Conservation (phyloP, 1,140 invertebrate genomes). For the Rhagoletis pomonella region DNA sequence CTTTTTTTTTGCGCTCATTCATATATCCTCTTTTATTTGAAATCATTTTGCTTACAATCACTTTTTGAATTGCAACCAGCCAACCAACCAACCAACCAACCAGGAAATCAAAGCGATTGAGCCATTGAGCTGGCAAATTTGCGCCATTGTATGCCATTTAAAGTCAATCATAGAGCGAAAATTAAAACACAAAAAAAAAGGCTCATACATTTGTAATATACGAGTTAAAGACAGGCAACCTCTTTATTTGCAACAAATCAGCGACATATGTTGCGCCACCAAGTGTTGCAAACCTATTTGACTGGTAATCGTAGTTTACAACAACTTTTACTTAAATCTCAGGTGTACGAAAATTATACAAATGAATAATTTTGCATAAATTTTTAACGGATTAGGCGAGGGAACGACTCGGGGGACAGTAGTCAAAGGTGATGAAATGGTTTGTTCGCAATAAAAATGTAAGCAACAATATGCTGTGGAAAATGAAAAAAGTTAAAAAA, state of each 20-base stretch:
- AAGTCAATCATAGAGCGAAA: conserved; percentile 28
- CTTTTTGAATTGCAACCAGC: conserved; percentile 18
- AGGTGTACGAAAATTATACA: background rate
- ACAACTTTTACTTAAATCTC: conserved; percentile 8
- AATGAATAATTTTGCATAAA: conserved; percentile 45
- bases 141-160: conserved; percentile 45
- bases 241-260: conserved; percentile 40
- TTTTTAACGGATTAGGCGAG: background rate
- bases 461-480: too few species aligned
- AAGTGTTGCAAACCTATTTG: conserved; percentile 1
- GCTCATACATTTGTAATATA: background rate
- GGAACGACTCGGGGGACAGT: background rate
- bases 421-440: background rate
- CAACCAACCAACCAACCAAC: background rate
- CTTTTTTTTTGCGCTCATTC: too few species aligned
- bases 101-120: conserved; percentile 30
- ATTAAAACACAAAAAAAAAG: background rate
- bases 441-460: background rate
- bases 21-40: background rate
- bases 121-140: conserved; percentile 47
- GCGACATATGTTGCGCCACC: conserved; percentile 37
- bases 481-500: background rate
- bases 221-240: background rate
- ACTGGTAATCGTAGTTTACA: background rate
- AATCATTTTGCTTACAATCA: background rate